These are phyloP conservation scores for Drosophila parthenogenetica DNA, from an alignment of 2,888 invertebrate species.

Conservation along the genomic window DNA sequence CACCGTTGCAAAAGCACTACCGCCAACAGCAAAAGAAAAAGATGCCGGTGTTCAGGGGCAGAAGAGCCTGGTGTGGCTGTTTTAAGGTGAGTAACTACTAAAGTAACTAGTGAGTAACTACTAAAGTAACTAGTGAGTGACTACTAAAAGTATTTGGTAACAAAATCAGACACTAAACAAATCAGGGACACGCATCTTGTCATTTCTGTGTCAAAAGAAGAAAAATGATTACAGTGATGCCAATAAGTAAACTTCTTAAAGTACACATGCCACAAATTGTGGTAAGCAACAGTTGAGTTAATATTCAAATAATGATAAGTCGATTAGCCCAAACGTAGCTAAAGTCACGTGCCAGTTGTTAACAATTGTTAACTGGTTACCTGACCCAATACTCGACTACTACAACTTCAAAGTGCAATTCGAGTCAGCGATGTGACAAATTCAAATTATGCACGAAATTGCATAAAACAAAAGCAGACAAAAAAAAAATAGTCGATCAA, in stretches of 20 bases:
- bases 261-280: conserved; percentile 15
- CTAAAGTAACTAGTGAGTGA: too few relatives aligned
- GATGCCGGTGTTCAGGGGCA: conserved; percentile 89
- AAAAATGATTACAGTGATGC: too few relatives aligned
- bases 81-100: conserved; percentile 86
- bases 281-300: background rate
- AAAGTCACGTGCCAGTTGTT: conserved; percentile 54
- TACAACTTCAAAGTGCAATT: conserved; percentile 31
- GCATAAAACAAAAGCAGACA: conserved; percentile 33
- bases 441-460: conserved; percentile 63
- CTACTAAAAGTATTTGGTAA: too few relatives aligned
- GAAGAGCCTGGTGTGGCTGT: conserved; percentile 91
- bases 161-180: too few relatives aligned
- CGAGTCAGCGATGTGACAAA: conserved; percentile 47
- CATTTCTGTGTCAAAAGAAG: too few relatives aligned
- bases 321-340: background rate
- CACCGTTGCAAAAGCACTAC: conserved; percentile 85
- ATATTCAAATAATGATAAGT: background rate
- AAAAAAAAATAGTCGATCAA: background rate
- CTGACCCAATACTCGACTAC: conserved; percentile 23
- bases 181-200: background rate
- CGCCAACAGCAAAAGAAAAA: conserved; percentile 85
- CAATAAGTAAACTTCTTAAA: background rate
- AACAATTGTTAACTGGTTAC: conserved; percentile 20
- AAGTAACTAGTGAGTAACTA: too few relatives aligned